Percentiles rank a stretch among this genome's conserved stretches.
Conservation (phyloP, 2,797 vertebrate genomes). For the Pseudocheirus occidentalis region DNA sequence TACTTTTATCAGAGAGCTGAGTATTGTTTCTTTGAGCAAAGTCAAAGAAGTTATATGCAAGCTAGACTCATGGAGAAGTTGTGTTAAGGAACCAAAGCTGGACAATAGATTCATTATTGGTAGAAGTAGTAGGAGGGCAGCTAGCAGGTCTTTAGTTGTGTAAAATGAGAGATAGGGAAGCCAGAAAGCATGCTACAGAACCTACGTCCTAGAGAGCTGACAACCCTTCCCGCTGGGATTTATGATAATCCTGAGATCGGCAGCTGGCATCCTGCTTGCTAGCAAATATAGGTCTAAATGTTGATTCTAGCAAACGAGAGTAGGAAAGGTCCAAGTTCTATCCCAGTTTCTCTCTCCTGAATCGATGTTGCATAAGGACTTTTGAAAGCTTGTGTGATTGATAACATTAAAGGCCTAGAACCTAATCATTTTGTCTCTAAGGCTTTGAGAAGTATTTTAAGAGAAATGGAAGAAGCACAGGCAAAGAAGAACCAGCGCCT, state of each 20-base stretch:
- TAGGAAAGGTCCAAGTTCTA: background rate
- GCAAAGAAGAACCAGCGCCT: conserved; percentile 55
- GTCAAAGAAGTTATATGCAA: background rate
- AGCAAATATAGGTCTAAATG: background rate
- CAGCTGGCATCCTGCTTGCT: background rate
- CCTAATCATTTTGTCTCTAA: conserved; percentile 62
- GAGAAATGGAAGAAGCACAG: conserved; percentile 76
- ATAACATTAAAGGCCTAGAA: background rate
- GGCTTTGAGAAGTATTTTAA: conserved; percentile 87
- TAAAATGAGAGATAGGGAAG: background rate
- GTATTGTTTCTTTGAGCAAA: background rate
- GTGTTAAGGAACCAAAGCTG: background rate
- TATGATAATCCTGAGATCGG: background rate
- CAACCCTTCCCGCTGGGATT: background rate
- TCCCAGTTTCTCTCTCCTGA: background rate
- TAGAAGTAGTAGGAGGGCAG: background rate
- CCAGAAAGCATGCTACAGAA: background rate
- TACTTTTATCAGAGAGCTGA: background rate
- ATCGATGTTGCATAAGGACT: background rate
- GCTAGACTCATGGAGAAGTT: too few species aligned
- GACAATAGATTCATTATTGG: background rate
- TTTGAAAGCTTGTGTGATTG: background rate
- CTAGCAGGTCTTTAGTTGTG: background rate
- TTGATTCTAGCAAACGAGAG: background rate
- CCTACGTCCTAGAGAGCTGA: background rate